Conservation (phyloP, 64 coral and sea anemone genomes). For the Catalaphyllia jardinei region DNA sequence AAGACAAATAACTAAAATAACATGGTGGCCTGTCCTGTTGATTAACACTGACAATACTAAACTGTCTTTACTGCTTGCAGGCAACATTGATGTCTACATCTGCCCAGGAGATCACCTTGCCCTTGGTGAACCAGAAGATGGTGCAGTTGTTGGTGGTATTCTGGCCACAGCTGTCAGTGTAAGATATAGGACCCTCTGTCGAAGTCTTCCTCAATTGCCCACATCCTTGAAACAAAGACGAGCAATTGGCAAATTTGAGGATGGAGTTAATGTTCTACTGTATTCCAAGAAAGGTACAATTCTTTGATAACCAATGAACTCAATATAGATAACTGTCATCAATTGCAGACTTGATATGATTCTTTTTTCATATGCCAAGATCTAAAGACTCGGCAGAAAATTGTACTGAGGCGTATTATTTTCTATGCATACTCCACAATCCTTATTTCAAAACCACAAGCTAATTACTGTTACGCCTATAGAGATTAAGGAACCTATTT, state of each 20-base stretch:
- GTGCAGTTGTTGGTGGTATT: conserved; percentile 48
- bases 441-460: too few species aligned
- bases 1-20: too few species aligned
- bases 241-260: conserved; percentile 50
- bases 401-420: too few species aligned
- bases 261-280: conserved; percentile 61
- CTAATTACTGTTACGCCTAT: too few species aligned
- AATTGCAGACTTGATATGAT: too few species aligned
- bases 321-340: too few species aligned
- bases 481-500: too few species aligned
- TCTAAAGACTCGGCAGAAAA: too few species aligned
- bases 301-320: too few species aligned
- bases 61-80: neutral
- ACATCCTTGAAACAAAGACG: conserved; percentile 67
- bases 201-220: conserved; percentile 31
- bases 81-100: conserved; percentile 76
- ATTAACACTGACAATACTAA: neutral
- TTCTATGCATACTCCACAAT: too few species aligned
- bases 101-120: conserved; percentile 85
- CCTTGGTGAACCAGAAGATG: conserved; percentile 61
- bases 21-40: too few species aligned
- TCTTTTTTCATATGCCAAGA: too few species aligned
- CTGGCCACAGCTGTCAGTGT: conserved; percentile 61
- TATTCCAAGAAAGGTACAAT: conserved; percentile 72
- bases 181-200: conserved; percentile 50